These are phyloP conservation scores for Gallinago undulata DNA, from an alignment of 2,113 vertebrate species.

Conservation along the genomic window DNA sequence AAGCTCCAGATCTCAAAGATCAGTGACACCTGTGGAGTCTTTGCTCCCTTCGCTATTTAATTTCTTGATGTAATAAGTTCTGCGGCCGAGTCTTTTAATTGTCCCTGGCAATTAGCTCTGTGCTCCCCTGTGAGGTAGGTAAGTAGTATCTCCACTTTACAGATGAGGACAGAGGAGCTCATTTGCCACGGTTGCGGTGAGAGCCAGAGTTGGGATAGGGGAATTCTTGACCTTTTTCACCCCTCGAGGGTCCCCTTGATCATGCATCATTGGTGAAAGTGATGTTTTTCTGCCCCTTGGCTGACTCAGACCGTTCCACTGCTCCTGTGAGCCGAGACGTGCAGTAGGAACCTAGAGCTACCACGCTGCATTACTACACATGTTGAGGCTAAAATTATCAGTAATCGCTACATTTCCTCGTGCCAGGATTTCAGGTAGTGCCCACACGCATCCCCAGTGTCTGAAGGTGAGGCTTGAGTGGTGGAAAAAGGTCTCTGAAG, in stretches of 20 bases:
- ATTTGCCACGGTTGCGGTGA: neutral
- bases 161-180: slow-evolving; percentile 20
- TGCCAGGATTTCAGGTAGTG: neutral
- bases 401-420: neutral
- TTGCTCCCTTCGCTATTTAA: neutral
- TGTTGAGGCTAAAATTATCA: neutral
- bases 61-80: slow-evolving; percentile 5
- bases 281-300: slow-evolving; percentile 55
- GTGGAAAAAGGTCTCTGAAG: neutral
- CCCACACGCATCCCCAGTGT: neutral
- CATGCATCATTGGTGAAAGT: neutral
- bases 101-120: neutral
- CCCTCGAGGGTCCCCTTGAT: slow-evolving; percentile 38
- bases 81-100: neutral
- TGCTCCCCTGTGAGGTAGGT: neutral
- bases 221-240: slow-evolving; percentile 54
- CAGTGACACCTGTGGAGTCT: slow-evolving; percentile 3
- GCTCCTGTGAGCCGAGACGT: neutral
- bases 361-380: neutral
- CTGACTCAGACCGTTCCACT: slow-evolving; percentile 11
- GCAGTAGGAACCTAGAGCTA: neutral
- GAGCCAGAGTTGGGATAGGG: neutral
- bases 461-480: neutral
- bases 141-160: neutral
- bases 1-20: slow-evolving; percentile 34